phyloP scores from a whole-genome alignment of 2,113 vertebrate species.

The Actenoides lindsayi region DNA sequence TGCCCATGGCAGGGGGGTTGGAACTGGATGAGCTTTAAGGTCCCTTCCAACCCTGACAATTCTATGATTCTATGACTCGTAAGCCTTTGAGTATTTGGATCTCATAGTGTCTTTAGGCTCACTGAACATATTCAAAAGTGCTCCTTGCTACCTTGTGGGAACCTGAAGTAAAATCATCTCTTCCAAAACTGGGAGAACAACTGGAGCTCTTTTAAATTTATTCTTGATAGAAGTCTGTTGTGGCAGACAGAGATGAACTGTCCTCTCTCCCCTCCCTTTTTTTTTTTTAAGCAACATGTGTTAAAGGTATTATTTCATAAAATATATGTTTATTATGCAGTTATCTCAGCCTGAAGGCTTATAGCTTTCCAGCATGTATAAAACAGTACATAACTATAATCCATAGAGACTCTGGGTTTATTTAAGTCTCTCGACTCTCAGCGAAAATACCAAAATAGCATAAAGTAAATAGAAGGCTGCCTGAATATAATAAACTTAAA shows the following conservation, averaged over 20 bases:
- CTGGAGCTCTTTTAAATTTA: not conserved
- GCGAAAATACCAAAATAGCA: slow-evolving; percentile 46
- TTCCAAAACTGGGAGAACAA: not conserved
- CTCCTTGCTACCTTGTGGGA: not conserved
- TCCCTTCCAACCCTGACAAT: no score
- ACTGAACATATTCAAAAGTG: not conserved
- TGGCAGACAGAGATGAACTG: slow-evolving; percentile 13
- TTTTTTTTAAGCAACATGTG: slow-evolving; percentile 48
- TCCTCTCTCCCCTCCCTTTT: not conserved
- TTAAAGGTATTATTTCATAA: slow-evolving; percentile 72
- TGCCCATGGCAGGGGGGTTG: no score
- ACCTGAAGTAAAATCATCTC: not conserved
- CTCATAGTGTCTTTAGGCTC: not conserved
- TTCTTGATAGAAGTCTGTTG: not conserved
- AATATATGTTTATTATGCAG: slow-evolving; percentile 68
- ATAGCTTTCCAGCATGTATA: slow-evolving; percentile 61
- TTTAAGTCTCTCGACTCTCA: slow-evolving; percentile 64
- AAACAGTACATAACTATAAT: slow-evolving; percentile 68
- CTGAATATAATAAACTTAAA: slow-evolving; percentile 42
- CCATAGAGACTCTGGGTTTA: slow-evolving; percentile 44
- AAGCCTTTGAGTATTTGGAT: not conserved
- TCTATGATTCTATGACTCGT: no score
- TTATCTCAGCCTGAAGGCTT: slow-evolving; percentile 69
- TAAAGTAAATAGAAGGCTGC: slow-evolving; percentile 16
- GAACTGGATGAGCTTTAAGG: no score